Evolutionary conservation across 2,888 invertebrate genomes (phyloP).

Genomic region (Hololepta plana): DNA sequence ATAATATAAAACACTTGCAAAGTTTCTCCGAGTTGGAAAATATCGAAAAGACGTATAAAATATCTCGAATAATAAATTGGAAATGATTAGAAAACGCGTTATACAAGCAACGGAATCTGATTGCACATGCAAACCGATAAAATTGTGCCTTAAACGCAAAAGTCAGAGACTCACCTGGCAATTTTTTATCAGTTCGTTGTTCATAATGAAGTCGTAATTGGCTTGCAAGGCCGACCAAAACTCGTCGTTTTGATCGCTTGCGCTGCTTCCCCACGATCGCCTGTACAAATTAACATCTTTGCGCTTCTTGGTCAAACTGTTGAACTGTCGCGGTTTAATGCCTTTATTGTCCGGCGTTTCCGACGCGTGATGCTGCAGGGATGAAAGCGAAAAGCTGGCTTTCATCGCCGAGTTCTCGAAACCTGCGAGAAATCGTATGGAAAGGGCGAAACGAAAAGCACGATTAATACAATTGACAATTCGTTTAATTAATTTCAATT

Average conservation of each 20-base stretch:
- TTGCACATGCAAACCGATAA: no score
- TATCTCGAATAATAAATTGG: no score
- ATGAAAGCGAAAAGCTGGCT: slow-evolving; percentile 67
- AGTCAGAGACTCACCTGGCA: slow-evolving; percentile 37
- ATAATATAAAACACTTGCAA: no score
- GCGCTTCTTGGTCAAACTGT: slow-evolving; percentile 63
- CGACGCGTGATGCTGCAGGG: slow-evolving; percentile 41
- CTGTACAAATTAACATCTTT: slow-evolving; percentile 36
- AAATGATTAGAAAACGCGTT: no score
- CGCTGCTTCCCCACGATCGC: slow-evolving; percentile 55
- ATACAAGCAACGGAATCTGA: no score
- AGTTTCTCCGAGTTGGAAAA: no score
- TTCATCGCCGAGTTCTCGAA: slow-evolving; percentile 53
- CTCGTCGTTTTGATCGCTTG: slow-evolving; percentile 67
- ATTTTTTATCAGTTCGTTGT: slow-evolving; percentile 78
- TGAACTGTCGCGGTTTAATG: slow-evolving; percentile 56
- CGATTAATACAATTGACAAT: no score
- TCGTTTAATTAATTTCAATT: no score
- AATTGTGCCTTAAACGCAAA: no score
- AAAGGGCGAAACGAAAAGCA: no score
- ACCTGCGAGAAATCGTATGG: slow-evolving; percentile 38
- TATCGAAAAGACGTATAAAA: no score
- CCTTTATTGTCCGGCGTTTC: slow-evolving; percentile 28
- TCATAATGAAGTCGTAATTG: slow-evolving; percentile 90
- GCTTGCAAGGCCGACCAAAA: slow-evolving; percentile 83